Percentiles rank a stretch among this genome's conserved stretches.
Conservation (phyloP, 2,113 vertebrate genomes). For the Etia nguti region DNA sequence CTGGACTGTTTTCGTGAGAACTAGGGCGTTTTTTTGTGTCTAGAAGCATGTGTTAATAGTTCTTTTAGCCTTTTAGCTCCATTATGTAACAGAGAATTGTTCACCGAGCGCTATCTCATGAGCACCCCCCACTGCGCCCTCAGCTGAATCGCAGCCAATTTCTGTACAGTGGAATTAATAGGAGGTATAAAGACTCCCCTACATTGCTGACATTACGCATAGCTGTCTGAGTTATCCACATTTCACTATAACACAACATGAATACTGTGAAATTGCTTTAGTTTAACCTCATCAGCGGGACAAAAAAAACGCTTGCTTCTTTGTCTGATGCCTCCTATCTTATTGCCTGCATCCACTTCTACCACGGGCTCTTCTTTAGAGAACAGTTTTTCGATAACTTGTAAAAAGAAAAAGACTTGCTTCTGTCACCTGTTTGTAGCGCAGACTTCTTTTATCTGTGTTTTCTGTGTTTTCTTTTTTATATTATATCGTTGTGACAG, state of each 20-base stretch:
- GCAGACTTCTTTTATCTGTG: background rate
- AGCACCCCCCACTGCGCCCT: background rate
- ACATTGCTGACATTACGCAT: background rate
- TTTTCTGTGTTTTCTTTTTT: fast-evolving
- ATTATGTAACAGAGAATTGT: background rate
- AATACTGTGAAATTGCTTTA: background rate
- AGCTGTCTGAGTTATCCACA: background rate
- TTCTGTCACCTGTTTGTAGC: background rate
- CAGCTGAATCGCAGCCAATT: background rate
- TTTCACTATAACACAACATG: background rate
- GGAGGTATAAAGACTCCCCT: background rate
- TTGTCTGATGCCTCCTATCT: background rate
- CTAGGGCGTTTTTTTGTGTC: background rate
- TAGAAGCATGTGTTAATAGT: background rate
- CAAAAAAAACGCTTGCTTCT: background rate
- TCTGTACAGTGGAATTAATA: background rate
- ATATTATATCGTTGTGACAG: background rate
- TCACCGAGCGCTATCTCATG: background rate
- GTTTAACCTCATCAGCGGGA: background rate
- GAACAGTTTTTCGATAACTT: background rate
- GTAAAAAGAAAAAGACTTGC: background rate
- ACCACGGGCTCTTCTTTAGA: background rate
- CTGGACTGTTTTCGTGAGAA: background rate
- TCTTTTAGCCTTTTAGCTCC: background rate
- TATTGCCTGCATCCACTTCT: background rate